These are phyloP conservation scores for Nemopilema nomurai DNA, from an alignment of 30 jellyfish, hydroid and myxozoan genomes.

Conservation along the genomic window DNA sequence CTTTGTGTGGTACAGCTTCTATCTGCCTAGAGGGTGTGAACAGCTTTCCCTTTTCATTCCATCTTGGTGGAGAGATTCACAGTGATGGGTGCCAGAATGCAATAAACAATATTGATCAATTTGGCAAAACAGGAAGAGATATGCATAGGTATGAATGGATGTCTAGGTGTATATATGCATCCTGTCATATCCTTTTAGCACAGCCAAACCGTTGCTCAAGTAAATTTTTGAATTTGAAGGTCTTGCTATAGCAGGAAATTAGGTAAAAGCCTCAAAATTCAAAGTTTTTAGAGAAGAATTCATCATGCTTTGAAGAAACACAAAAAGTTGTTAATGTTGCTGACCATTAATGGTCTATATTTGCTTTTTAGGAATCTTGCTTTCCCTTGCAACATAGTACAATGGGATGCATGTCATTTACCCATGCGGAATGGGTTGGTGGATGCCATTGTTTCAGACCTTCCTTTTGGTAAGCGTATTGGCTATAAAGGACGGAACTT, in stretches of 20 bases:
- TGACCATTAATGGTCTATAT: neutral
- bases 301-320: too few relatives aligned
- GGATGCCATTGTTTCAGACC: constrained; percentile 80
- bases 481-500: constrained; percentile 80
- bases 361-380: neutral
- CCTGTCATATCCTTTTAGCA: too few relatives aligned
- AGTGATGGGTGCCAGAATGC: constrained; percentile 73
- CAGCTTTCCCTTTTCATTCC: constrained; percentile 66
- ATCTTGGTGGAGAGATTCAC: constrained; percentile 88
- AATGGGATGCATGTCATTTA: constrained; percentile 85
- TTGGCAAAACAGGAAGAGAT: neutral
- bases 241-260: too few relatives aligned
- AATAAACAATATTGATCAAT: constrained; percentile 41
- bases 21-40: constrained; percentile 78
- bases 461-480: constrained; percentile 92
- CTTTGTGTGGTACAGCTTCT: constrained; percentile 98
- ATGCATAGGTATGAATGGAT: neutral
- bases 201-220: too few relatives aligned
- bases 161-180: too few relatives aligned
- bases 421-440: constrained; percentile 84
- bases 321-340: too few relatives aligned
- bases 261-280: too few relatives aligned
- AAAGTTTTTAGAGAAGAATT: too few relatives aligned
- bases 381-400: constrained; percentile 58
- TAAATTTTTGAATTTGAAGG: too few relatives aligned